These are phyloP conservation scores for Machaerirhynchus nigripectus DNA, from an alignment of 2,113 vertebrate genomes.

Conservation along the genomic window DNA sequence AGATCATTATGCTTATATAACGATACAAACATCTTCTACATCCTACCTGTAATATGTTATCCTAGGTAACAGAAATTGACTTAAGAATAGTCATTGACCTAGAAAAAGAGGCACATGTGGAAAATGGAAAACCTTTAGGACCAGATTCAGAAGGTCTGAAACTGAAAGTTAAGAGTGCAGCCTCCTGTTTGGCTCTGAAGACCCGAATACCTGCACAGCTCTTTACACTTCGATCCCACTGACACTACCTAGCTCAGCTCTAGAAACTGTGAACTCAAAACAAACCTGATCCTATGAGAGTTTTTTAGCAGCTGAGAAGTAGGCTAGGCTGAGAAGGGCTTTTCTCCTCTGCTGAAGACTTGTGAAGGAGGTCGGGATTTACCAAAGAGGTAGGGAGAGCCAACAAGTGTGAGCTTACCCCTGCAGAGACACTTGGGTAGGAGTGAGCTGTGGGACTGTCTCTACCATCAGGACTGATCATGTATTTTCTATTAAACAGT, in stretches of 20 bases:
- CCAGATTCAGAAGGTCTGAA: background rate
- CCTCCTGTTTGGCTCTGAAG: background rate
- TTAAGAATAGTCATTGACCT: background rate
- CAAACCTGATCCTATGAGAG: background rate
- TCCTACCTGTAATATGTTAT: background rate
- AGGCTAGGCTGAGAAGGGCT: background rate
- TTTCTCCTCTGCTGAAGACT: background rate
- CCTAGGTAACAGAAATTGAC: background rate
- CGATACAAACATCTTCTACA: background rate
- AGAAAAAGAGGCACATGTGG: background rate
- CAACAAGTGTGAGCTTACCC: background rate
- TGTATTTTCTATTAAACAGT: background rate
- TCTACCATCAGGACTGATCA: background rate
- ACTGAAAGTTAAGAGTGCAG: background rate
- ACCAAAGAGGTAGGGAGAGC: background rate
- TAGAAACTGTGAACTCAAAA: background rate
- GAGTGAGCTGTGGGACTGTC: background rate
- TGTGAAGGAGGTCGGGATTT: background rate
- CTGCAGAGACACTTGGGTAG: background rate
- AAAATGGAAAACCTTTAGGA: background rate
- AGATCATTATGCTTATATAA: background rate
- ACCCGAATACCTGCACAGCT: background rate
- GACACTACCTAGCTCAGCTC: background rate
- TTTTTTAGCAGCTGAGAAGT: background rate
- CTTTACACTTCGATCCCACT: background rate